A percentile compares a stretch with the other conserved stretches of the same genome.
phyloP scores from a whole-genome alignment of 2,888 invertebrate genomes.

The Trichacis sp. region DNA sequence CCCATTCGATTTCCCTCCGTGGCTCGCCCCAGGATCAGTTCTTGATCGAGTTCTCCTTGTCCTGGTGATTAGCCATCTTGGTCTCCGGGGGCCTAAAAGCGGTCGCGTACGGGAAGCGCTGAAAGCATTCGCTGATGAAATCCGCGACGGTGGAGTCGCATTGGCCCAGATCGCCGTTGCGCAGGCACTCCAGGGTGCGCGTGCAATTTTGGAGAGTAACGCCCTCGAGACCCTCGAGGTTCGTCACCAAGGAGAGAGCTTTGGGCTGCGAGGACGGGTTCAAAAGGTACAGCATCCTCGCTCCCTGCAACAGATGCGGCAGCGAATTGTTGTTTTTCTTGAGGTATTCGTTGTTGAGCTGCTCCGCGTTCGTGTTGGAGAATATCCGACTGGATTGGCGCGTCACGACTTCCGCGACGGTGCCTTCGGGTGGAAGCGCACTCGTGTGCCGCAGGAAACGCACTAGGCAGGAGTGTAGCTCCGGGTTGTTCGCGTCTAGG shows the following conservation, averaged over 20 bases:
- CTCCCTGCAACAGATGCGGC: constrained; percentile 84
- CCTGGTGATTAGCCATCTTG: constrained; percentile 57
- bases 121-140: constrained; percentile 80
- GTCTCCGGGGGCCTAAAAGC: constrained; percentile 73
- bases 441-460: constrained; percentile 77
- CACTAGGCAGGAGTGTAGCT: constrained; percentile 88
- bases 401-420: constrained; percentile 71
- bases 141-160: constrained; percentile 75
- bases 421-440: constrained; percentile 68
- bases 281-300: constrained; percentile 82
- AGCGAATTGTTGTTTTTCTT: constrained; percentile 72
- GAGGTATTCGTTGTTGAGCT: constrained; percentile 72
- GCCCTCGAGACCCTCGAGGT: constrained; percentile 69
- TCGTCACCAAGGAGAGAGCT: constrained; percentile 72
- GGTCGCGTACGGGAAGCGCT: constrained; percentile 83
- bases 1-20: no score
- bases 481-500: constrained; percentile 80
- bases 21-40: no score
- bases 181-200: constrained; percentile 82
- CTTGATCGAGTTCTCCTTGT: constrained; percentile 61
- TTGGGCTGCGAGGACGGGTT: constrained; percentile 76
- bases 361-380: constrained; percentile 71
- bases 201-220: constrained; percentile 72
- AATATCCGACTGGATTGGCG: constrained; percentile 73
- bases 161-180: constrained; percentile 83